Evolutionary conservation across 2,888 invertebrate species (phyloP).

Genomic region (Folsomia candida): DNA sequence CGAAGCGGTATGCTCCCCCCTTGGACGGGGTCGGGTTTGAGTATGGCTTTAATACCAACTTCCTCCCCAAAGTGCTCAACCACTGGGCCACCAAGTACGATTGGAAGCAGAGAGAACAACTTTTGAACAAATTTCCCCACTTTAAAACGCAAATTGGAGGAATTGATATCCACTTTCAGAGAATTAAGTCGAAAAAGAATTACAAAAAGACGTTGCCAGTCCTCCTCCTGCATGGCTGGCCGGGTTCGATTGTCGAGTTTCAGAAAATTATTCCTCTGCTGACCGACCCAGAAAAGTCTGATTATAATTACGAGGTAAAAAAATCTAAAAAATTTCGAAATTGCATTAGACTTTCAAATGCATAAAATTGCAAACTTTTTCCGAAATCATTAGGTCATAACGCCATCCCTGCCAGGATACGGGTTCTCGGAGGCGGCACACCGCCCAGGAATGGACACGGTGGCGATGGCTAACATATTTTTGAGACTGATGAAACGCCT

Average conservation of each 20-base stretch:
- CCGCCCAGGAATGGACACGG: constrained; percentile 53
- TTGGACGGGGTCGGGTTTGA: constrained; percentile 64
- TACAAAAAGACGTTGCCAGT: constrained; percentile 36
- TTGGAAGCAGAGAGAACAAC: constrained; percentile 66
- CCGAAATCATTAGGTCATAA: constrained; percentile 51
- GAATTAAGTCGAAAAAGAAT: constrained; percentile 57
- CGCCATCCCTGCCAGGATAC: constrained; percentile 60
- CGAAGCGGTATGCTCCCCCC: constrained; percentile 52
- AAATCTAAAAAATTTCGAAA: constrained; percentile 52
- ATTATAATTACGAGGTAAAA: constrained; percentile 57
- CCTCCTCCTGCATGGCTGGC: constrained; percentile 47
- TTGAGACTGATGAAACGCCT: constrained; percentile 70
- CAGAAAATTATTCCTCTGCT: constrained; percentile 55
- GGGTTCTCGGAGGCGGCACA: constrained; percentile 58
- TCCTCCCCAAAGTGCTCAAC: constrained; percentile 63
- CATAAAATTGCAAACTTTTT: constrained; percentile 57
- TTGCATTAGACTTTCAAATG: constrained; percentile 55
- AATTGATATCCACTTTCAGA: constrained; percentile 72
- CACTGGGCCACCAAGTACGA: constrained; percentile 78
- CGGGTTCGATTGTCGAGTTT: constrained; percentile 45
- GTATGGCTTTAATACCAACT: constrained; percentile 76
- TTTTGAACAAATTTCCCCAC: constrained; percentile 72
- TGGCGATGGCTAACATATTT: constrained; percentile 62
- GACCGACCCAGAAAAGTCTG: constrained; percentile 58
- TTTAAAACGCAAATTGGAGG: constrained; percentile 75